Evolutionary conservation across 2,888 invertebrate genomes (phyloP), one percentile per base, ranked within the genome.

Genomic region (Auanema freiburgensis): DNA sequence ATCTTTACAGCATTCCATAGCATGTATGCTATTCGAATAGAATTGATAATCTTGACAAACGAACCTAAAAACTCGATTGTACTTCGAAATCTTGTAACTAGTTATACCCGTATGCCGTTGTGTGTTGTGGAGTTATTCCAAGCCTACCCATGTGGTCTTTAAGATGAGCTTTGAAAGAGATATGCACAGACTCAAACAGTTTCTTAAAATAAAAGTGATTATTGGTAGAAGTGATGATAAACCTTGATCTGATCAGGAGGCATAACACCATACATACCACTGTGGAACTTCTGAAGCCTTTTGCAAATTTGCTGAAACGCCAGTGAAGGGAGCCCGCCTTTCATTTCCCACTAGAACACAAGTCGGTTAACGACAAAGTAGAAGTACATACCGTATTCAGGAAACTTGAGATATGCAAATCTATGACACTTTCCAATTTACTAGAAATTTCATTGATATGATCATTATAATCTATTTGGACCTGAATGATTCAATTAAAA

Each of bases 371-470:
- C 33, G 12, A 6, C 10, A 65, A 65, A 57, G 4, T 16, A 40
- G 24, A 44, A 14, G 24, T 24, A 50, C 53, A 74, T 67, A 86
- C 87, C 84, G 85, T 85, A 52, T 77, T 87, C 76, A 97, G 86
- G 81, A 93, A 92, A 67, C 89, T 89, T 55, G 89, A 88, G 52
- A 95, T 87, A 84, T 93, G 89, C 80, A 90, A 90, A 83, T 91
- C 91, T 78, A 96, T 92, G 82, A 97, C 93, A 55, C 90, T 88
- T 72, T 92, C 89, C 76, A 98, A 89, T 87, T 97, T 97, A 81
- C 89, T 90, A 83, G 92, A 91, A 77, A 97, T 90, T 87, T 95
- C 94, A 78, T 90, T 89, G 68, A 94, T 90, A 86, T 97, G 97
- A 82, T 93, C 90, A 68, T 89, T 88, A 76, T 87, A 87, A 60